Percentiles rank a stretch among this genome's conserved stretches.
phyloP scores from a whole-genome alignment of 2,888 invertebrate genomes.

The Sphaerophoria taeniata region DNA sequence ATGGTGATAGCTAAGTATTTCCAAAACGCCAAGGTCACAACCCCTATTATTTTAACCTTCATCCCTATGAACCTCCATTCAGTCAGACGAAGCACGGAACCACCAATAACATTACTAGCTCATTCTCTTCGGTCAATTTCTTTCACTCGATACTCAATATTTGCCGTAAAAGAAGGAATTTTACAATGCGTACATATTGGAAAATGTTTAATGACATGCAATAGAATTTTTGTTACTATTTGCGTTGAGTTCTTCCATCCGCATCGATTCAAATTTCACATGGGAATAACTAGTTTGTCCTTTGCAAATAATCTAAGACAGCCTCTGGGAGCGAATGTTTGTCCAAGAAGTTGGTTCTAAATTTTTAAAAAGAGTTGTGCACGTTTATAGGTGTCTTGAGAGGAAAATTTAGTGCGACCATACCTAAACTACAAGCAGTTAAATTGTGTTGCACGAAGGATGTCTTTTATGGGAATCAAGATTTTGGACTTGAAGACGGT shows the following conservation, averaged over 20 bases:
- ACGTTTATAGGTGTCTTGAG: background rate
- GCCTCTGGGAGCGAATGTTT: background rate
- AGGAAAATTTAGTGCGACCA: background rate
- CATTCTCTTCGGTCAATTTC: constrained; percentile 63
- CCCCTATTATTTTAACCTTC: constrained; percentile 6
- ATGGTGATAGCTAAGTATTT: background rate
- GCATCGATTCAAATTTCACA: constrained; percentile 21
- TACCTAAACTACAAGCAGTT: background rate
- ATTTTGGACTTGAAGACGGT: background rate
- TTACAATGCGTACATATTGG: constrained; percentile 59
- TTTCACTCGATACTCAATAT: constrained; percentile 36
- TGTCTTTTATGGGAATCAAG: too few species aligned
- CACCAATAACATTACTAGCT: constrained; percentile 35
- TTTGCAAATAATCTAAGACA: constrained; percentile 63
- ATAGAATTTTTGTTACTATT: constrained; percentile 37
- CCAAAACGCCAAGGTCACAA: constrained; percentile 40
- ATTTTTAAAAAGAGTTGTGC: background rate
- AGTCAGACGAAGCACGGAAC: background rate
- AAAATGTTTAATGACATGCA: constrained; percentile 61
- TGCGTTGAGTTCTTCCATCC: constrained; percentile 30
- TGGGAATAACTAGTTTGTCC: constrained; percentile 67
- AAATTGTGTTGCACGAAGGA: background rate
- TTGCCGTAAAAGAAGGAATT: constrained; percentile 60
- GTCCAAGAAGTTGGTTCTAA: background rate
- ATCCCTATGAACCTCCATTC: constrained; percentile 4